Conservation (phyloP, 2,113 vertebrate species). For the Herpetotheres cachinnans region DNA sequence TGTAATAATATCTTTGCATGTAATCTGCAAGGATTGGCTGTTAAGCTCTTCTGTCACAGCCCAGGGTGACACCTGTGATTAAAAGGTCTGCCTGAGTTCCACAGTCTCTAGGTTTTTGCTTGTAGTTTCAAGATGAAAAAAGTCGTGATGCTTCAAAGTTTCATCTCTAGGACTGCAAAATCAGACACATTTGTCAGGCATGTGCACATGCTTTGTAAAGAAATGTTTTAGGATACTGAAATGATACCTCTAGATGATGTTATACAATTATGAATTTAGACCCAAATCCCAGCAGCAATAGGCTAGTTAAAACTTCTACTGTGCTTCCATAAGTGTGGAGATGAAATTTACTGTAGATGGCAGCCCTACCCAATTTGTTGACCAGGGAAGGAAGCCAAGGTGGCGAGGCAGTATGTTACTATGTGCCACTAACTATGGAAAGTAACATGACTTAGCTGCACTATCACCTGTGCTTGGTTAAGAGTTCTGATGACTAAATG, state of each 20-base stretch:
- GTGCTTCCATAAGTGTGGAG: background rate
- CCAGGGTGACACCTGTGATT: constrained; percentile 22
- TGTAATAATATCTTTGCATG: background rate
- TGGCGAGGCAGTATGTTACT: background rate
- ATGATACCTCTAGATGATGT: background rate
- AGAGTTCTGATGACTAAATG: background rate
- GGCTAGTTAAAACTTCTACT: background rate
- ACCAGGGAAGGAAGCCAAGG: background rate
- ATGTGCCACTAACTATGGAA: background rate
- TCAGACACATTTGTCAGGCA: background rate
- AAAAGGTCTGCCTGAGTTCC: constrained; percentile 15
- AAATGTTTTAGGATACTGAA: background rate
- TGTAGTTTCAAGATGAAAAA: background rate
- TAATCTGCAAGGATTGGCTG: constrained; percentile 2
- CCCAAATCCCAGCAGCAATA: background rate
- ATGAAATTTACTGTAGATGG: background rate
- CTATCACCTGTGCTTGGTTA: background rate
- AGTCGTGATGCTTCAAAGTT: background rate
- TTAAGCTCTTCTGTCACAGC: background rate
- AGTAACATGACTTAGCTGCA: background rate
- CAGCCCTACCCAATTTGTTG: background rate
- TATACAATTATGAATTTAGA: background rate
- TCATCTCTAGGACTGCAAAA: background rate
- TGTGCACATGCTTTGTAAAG: background rate
- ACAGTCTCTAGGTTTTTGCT: background rate